Evolutionary conservation across 2,797 vertebrate genomes (phyloP).

Genomic region (Peromyscus melanophrys): DNA sequence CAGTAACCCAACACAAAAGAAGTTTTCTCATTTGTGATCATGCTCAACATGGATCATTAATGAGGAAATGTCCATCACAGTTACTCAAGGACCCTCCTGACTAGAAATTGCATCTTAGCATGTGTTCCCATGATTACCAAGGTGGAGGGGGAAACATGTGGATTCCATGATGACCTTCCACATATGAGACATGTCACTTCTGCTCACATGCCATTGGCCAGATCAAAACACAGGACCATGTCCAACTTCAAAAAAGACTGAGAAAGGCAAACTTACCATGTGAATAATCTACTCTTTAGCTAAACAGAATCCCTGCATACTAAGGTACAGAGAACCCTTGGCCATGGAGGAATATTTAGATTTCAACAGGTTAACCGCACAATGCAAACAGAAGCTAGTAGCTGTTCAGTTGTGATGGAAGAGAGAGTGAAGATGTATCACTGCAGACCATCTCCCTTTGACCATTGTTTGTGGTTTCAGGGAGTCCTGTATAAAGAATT

Average conservation of each 20-base stretch:
- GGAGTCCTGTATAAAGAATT: background rate
- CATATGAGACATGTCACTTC: background rate
- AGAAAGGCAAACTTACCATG: background rate
- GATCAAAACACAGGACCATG: background rate
- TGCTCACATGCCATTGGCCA: background rate
- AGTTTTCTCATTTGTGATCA: background rate
- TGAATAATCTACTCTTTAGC: background rate
- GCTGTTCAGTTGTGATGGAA: rapidly evolving
- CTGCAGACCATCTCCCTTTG: background rate
- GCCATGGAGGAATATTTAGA: background rate
- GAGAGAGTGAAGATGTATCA: background rate
- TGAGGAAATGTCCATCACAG: rapidly evolving
- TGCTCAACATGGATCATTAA: background rate
- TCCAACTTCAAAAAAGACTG: background rate
- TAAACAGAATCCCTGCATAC: background rate
- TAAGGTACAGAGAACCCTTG: background rate
- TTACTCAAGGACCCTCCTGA: background rate
- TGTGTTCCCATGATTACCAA: too few species aligned
- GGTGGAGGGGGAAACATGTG: rapidly evolving
- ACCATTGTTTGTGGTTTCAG: background rate
- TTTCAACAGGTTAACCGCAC: background rate
- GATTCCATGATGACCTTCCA: background rate
- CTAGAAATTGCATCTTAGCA: too few species aligned
- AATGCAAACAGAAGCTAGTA: background rate
- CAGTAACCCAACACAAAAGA: background rate